These are phyloP conservation scores for Pogonognathellus flavescens DNA, from an alignment of 1,140 invertebrate genomes.

Conservation along the genomic window DNA sequence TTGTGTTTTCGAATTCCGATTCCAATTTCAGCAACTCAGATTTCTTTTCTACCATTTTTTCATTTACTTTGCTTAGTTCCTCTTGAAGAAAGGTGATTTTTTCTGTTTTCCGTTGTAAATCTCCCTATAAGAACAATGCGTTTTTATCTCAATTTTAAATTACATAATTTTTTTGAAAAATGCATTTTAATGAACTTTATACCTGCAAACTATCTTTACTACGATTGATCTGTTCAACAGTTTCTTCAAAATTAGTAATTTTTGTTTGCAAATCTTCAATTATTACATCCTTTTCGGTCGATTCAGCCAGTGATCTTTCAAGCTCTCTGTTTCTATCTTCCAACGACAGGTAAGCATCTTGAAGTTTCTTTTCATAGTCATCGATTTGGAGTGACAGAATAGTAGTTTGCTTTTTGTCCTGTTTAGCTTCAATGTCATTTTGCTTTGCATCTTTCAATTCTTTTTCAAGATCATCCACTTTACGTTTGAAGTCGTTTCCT, in stretches of 20 bases:
- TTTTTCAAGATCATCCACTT: constrained; percentile 58
- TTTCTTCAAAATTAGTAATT: constrained; percentile 31
- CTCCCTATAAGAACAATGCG: constrained; percentile 55
- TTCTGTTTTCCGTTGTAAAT: constrained; percentile 61
- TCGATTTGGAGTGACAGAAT: constrained; percentile 66
- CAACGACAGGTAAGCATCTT: constrained; percentile 49
- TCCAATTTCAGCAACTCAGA: constrained; percentile 58
- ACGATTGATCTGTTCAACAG: constrained; percentile 37
- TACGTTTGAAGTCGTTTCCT: constrained; percentile 51
- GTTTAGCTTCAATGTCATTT: constrained; percentile 54
- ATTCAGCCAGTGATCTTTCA: constrained; percentile 36
- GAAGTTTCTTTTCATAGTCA: constrained; percentile 66
- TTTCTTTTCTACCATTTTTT: constrained; percentile 64
- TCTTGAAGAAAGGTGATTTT: constrained; percentile 65
- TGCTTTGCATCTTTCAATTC: constrained; percentile 64
- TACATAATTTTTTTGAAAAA: neutral
- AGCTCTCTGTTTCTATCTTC: constrained; percentile 55
- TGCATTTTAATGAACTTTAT: neutral
- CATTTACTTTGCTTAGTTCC: constrained; percentile 63
- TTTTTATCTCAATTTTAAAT: neutral
- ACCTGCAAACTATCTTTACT: constrained; percentile 61
- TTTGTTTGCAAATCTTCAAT: constrained; percentile 55
- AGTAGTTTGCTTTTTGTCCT: constrained; percentile 64
- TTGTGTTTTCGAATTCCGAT: constrained; percentile 62
- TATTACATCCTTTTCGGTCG: constrained; percentile 20